Evolutionary conservation across 2,797 vertebrate genomes (phyloP), one percentile per base, ranked within the genome.

Genomic region (Chelon auratus): DNA sequence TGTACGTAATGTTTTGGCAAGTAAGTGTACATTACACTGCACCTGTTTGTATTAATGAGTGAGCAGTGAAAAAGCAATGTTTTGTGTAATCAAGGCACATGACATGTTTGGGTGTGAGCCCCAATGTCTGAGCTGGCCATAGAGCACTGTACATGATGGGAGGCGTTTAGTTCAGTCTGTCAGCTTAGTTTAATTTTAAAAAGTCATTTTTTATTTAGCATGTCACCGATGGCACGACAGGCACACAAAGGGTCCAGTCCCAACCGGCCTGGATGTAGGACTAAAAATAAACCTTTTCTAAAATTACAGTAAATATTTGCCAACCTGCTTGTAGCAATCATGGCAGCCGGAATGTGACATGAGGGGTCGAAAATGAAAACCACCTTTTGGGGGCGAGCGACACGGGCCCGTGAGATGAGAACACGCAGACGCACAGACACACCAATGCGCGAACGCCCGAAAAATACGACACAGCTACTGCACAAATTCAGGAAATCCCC

Each of bases 291-390:
- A 91, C 81, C 85, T 81, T 48, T 84, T 85, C 80, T 82, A 61
- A 91, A 94, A 93, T 90, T 65, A 91, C 77, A 83, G 88, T 92
- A 94, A 94, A 93, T 94, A 92, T 93, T 93, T 92, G 80, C 87
- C 74, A 81, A 79, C 68, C 69, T 78, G 84, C 88, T 91, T 87
- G 89, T 81, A 85, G 84, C 77, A 91, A 92, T 91, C 83, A 91
- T 77, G 42, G 54, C 80, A 51, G 80, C 74, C 77, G 77, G 80
- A 87, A 91, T 91, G 80, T 81, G 84, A 90, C 86, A 90, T 74
- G 66, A 78, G 75, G 68, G 83, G 70, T 86, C 61, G 75, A 78
- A 92, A 92, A 94, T 90, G 72, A 91, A 94, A 94, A 89, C 50
- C 85, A 90, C 75, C 80, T 88, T 89, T 89, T 67, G 77, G 75